phyloP scores from a whole-genome alignment of 2,888 invertebrate genomes.

The Phrixothrix hirtus region DNA sequence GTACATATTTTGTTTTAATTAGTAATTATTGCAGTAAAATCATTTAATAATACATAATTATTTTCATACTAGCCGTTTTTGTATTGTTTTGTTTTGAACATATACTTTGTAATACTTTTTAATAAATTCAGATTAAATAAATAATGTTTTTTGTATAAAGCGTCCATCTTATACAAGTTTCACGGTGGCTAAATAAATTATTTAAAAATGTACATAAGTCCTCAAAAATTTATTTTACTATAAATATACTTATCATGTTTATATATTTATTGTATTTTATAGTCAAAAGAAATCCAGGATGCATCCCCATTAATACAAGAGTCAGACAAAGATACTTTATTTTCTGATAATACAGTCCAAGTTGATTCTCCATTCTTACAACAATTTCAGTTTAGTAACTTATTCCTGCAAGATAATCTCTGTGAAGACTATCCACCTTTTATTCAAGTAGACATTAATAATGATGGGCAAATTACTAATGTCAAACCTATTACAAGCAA shows the following conservation, averaged over 20 bases:
- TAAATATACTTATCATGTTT: background rate
- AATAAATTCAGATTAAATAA: no score
- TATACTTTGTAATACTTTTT: no score
- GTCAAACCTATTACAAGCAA: slow-evolving; percentile 9
- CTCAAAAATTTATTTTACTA: no score
- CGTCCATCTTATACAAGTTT: no score
- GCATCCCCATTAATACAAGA: slow-evolving; percentile 6
- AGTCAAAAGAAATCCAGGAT: background rate
- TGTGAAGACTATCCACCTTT: slow-evolving; percentile 16
- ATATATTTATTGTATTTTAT: background rate
- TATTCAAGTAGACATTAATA: slow-evolving; percentile 23
- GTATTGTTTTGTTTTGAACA: no score
- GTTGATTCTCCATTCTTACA: slow-evolving; percentile 36
- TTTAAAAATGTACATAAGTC: no score
- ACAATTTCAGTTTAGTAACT: slow-evolving; percentile 32
- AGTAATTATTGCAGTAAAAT: no score
- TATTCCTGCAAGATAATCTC: slow-evolving; percentile 33
- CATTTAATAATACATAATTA: no score
- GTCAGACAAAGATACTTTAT: slow-evolving; percentile 3
- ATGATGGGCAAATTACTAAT: slow-evolving; percentile 16
- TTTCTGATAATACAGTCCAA: slow-evolving; percentile 25
- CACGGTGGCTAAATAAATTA: no score
- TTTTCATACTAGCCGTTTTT: no score
- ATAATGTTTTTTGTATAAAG: no score
- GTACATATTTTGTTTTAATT: no score